Evolutionary conservation across 2,113 vertebrate genomes (phyloP).

Genomic region (Pluvialis apricaria): DNA sequence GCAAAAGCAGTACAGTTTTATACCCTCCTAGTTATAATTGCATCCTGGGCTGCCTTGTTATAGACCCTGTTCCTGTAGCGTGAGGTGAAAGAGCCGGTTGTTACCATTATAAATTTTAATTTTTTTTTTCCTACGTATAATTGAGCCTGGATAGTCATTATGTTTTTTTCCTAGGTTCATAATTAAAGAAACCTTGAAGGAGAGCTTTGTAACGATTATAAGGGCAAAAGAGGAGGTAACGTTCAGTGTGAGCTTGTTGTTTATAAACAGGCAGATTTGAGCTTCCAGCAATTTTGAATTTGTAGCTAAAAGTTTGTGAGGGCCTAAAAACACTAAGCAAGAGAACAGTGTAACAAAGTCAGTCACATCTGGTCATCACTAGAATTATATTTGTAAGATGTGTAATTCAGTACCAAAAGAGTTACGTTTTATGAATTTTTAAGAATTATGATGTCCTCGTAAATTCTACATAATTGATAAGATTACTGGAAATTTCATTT

Average conservation of each 20-base stretch:
- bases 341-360: background rate
- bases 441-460: background rate
- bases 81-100: background rate
- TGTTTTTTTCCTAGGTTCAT: background rate
- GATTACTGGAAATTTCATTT: background rate
- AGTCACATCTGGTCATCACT: accelerated
- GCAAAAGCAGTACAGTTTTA: background rate
- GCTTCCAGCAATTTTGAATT: background rate
- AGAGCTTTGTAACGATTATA: background rate
- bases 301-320: background rate
- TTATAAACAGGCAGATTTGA: background rate
- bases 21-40: conserved; percentile 25
- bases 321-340: background rate
- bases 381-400: background rate
- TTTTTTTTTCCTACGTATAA: background rate
- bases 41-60: background rate
- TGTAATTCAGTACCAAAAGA: background rate
- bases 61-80: background rate
- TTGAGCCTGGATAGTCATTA: background rate
- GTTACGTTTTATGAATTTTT: background rate
- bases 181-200: background rate
- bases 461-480: background rate
- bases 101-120: background rate
- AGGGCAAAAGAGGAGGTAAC: background rate
- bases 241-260: background rate